phyloP scores from a whole-genome alignment of 2,888 invertebrate genomes.

The Cheilosia variabilis region DNA sequence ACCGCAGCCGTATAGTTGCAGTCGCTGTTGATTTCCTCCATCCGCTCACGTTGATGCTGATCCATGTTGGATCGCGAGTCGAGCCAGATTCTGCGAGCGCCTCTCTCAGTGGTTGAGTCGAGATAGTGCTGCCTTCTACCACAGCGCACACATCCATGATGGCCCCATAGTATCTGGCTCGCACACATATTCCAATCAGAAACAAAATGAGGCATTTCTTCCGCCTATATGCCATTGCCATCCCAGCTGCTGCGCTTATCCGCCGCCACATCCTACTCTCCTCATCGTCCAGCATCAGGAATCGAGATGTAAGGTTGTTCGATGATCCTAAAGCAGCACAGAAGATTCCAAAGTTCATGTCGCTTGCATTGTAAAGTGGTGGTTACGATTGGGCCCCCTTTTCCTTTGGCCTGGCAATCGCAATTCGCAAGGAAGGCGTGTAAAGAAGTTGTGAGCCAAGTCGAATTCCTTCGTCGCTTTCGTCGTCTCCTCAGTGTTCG shows the following conservation, averaged over 20 bases:
- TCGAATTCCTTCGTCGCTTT: constrained; percentile 60
- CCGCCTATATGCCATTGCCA: constrained; percentile 50
- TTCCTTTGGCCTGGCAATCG: constrained; percentile 31
- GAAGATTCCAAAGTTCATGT: constrained; percentile 75
- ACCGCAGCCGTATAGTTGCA: constrained; percentile 42
- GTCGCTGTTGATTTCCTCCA: constrained; percentile 63
- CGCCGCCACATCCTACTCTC: constrained; percentile 29
- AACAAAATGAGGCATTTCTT: constrained; percentile 75
- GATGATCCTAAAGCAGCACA: constrained; percentile 67
- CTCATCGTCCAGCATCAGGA: constrained; percentile 15
- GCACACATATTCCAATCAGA: constrained; percentile 63
- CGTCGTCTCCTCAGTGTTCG: constrained; percentile 41
- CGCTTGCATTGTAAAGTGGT: constrained; percentile 71
- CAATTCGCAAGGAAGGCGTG: constrained; percentile 58
- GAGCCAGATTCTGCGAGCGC: constrained; percentile 58
- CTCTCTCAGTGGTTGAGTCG: constrained; percentile 43
- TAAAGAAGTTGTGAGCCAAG: constrained; percentile 72
- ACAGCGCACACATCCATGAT: constrained; percentile 32
- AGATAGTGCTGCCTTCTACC: constrained; percentile 31
- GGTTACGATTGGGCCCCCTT: constrained; percentile 68
- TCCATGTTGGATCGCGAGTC: constrained; percentile 65
- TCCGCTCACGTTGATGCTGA: constrained; percentile 49
- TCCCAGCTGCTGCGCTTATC: constrained; percentile 40
- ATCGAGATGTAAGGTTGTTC: constrained; percentile 72
- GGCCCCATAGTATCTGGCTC: constrained; percentile 25